Base-by-base conservation (phyloP, 2,797 vertebrate species). In the Phrynocephalus guinanensis region DNA sequence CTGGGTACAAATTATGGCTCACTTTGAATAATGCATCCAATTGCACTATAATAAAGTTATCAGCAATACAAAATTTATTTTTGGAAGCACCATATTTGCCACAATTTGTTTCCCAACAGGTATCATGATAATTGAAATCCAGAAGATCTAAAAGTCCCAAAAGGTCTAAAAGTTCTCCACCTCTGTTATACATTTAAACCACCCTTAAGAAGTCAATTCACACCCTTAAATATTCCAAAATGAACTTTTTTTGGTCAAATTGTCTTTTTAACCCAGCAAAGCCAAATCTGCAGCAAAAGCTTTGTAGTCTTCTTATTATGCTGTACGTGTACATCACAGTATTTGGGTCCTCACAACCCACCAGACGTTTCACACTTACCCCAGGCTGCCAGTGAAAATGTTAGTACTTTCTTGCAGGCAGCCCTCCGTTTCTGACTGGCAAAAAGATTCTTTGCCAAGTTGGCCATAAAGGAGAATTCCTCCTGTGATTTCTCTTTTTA, bases 181-280 rank as follows among this genome's bases (percentile, higher is more conserved):
- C 60, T 63, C 60, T 63, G 13, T 63, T 63, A 15, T 2, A 63
- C 16, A 63, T 63, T 63, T 87, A 94, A 93, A 75, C 88, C 92
- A 91, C 30, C 85, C 81, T 91, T 92, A 68, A 91, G 28, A 63
- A 63, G 13, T 38, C 79, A 81, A 92, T 15, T 83, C 82, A 92
- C 0, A 1, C 85, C 33, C 80, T 92, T 91, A 93, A 92, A 86
- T 38, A 0, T 66, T 89, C 86, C 89, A 93, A 93, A 79, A 91
- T 52, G 44, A 92, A 89, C 86, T 85, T 89, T 88, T 30, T 89
- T 88, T 30, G 0, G 89, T 18, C 87, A 80, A 78, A 84, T 93
- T 91, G 79, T 67, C 89, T 90, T 90, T 71, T 86, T 5, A 56
- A 83, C 28, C 48, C 66, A 85, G 3, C 22, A 44, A 90, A 93